Evolutionary conservation across 2,888 invertebrate genomes (phyloP).

Genomic region (Labia minor): DNA sequence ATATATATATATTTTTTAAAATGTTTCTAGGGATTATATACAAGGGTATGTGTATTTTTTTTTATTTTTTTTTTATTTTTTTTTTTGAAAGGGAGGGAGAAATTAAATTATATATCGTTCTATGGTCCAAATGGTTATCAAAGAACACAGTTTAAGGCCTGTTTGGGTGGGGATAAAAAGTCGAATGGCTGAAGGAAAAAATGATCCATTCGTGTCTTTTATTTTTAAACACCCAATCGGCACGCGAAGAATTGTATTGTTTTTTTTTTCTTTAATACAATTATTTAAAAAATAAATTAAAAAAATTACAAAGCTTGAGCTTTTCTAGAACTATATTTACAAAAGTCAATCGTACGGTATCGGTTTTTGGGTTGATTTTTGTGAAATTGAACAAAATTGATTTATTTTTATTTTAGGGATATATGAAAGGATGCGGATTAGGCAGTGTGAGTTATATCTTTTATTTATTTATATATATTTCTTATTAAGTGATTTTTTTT

Average conservation of each 20-base stretch:
- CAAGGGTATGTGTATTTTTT: no score
- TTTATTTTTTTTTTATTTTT: neutral
- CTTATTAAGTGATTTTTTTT: no score
- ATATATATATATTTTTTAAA: no score
- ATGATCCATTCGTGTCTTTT: neutral
- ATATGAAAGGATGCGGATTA: no score
- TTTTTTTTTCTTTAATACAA: neutral
- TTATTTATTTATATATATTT: no score
- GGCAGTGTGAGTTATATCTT: no score
- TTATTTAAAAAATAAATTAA: neutral
- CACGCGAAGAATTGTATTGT: neutral
- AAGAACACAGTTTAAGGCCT: conserved; percentile 13
- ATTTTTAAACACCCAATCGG: neutral
- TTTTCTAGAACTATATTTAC: conserved; percentile 5
- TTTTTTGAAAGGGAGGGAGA: no score
- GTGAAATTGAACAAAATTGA: neutral
- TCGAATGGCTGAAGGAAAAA: neutral
- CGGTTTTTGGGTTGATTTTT: neutral
- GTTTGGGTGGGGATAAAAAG: neutral
- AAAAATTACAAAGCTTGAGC: neutral
- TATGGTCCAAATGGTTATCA: neutral
- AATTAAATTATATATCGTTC: neutral
- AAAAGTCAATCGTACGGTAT: neutral
- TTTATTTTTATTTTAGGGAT: no score
- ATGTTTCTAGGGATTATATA: no score